phyloP scores from a whole-genome alignment of 2,797 vertebrate species.

The Ficedula albicollis region DNA sequence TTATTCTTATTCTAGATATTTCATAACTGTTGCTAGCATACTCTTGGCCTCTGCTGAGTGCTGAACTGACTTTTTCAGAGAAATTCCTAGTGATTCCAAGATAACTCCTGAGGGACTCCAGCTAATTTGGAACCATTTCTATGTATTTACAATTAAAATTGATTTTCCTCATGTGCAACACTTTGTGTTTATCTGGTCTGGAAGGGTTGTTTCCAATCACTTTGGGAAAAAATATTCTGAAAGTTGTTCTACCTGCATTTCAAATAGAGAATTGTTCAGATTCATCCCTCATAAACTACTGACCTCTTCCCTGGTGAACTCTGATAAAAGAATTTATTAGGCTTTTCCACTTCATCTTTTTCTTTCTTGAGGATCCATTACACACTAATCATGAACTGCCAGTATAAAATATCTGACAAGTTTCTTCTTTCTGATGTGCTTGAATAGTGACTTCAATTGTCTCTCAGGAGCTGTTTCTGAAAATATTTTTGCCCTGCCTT shows the following conservation, averaged over 20 bases:
- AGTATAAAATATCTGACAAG: not conserved
- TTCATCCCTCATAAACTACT: not conserved
- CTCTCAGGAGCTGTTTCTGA: not conserved
- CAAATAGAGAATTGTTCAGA: not conserved
- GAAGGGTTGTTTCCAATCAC: not conserved
- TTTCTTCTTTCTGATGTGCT: constrained; percentile 23
- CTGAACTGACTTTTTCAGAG: not conserved
- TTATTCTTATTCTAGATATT: not conserved
- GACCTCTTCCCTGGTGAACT: not conserved
- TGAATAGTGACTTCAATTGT: not conserved
- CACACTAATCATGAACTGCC: not conserved
- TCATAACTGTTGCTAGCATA: not conserved
- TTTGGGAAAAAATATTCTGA: not conserved
- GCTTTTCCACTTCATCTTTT: not conserved
- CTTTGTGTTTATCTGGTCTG: not conserved
- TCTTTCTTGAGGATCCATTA: not conserved
- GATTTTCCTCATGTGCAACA: not conserved
- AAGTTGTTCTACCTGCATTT: not conserved
- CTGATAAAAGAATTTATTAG: constrained; percentile 34
- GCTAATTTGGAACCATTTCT: not conserved
- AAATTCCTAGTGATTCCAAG: not conserved
- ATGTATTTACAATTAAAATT: not conserved
- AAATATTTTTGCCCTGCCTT: not conserved
- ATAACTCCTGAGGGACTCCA: not conserved
- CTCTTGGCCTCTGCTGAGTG: not conserved